Base-by-base conservation (phyloP, 64 coral and sea anemone species). In the Pocillopora damicornis region DNA sequence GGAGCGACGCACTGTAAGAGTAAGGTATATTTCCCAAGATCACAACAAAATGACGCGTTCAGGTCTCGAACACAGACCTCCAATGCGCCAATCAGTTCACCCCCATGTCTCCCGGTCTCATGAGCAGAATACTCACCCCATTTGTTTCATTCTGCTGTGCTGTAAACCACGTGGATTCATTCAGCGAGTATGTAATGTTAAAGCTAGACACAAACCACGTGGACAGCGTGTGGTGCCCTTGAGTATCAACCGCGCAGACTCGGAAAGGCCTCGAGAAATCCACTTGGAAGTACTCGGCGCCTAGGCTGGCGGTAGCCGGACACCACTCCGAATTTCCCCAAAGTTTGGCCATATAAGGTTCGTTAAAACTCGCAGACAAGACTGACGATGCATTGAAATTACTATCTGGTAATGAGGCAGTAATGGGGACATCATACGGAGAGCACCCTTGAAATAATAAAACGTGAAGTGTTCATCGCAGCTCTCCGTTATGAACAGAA, bases 211-310 rank as follows among this genome's bases (percentile, higher is more conserved):
- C 67, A 25, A 72, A 72, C 67, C 67, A 72, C 14, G 60, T 61
- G n/a, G 67, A 72, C 11, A 72, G 67, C 67, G 67, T 72, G 67
- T 72, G 67, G n/a, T 72, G 67, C 7, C 67, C 67, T 72, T 72
- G 67, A 17, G 67, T 72, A 22, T 72, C 67, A 20, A 72, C n/a
- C n/a, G 67, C 67, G 7, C 67, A 72, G 15, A 72, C 17, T 12
- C 67, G 67, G 67, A 22, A 72, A 14, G 67, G 67, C 11, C 15
- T 22, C 16, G 67, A 72, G 12, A 72, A 72, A 72, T 72, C 67
- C 16, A 72, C n/a, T 18, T 72, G 12, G n/a, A 72, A 20, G n/a
- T 20, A 72, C 67, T 72, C 67, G n/a, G n/a, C 1, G 17, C 9
- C 67, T 17, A 22, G 60, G 9, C 9, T 22, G n/a, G 67, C 67